Conservation (phyloP, 1,140 invertebrate species). For the Aradophagus sp. region DNA sequence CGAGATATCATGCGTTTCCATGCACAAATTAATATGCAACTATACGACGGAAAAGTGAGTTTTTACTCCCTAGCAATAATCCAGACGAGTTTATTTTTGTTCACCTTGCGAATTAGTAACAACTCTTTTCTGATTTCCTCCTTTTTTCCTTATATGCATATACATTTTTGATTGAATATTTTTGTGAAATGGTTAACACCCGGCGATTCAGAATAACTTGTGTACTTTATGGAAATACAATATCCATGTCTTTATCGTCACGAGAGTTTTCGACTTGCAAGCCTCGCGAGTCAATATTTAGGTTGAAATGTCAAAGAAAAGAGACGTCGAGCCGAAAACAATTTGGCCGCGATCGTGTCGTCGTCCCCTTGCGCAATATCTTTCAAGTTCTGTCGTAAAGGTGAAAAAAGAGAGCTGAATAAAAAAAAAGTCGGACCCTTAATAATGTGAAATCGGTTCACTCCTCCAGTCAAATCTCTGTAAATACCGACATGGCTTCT, state of each 20-base stretch:
- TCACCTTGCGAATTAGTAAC: no score
- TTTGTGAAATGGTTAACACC: constrained; percentile 1
- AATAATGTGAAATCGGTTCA: no score
- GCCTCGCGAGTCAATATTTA: constrained; percentile 3
- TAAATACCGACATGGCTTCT: neutral
- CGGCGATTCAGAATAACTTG: constrained; percentile 1
- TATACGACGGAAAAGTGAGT: no score
- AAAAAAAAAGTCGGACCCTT: neutral
- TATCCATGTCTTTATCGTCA: neutral
- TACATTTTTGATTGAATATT: no score
- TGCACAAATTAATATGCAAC: neutral
- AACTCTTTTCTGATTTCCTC: constrained; percentile 1
- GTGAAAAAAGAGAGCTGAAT: no score
- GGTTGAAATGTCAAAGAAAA: constrained; percentile 7
- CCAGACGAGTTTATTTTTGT: no score
- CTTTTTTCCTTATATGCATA: no score
- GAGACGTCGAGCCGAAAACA: constrained; percentile 3
- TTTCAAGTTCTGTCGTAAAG: neutral
- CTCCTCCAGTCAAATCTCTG: neutral
- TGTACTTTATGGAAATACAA: constrained; percentile 6
- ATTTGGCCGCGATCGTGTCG: neutral
- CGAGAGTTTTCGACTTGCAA: neutral
- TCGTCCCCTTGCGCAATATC: neutral
- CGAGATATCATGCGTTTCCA: neutral
- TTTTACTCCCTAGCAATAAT: no score